Conservation (phyloP, 1,140 invertebrate species). For the Melanaphis sacchari region DNA sequence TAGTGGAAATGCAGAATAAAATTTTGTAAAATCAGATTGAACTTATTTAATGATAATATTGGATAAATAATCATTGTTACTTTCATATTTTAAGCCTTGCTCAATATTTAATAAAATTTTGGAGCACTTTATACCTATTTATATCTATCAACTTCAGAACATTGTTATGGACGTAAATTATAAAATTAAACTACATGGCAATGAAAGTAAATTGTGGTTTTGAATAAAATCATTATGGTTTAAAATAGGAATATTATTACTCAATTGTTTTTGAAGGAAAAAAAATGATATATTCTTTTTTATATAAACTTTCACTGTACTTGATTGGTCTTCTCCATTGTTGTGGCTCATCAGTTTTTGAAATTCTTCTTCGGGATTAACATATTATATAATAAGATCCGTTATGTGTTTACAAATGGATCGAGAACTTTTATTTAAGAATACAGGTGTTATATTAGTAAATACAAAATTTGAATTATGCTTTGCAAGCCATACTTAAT, state of each 20-base stretch:
- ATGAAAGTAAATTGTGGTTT: neutral
- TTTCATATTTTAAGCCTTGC: too few relatives aligned
- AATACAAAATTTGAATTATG: neutral
- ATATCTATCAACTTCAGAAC: neutral
- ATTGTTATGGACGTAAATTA: neutral
- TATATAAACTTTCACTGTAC: neutral
- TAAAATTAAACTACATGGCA: neutral
- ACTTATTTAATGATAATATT: neutral
- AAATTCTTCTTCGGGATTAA: neutral
- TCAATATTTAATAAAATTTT: too few relatives aligned
- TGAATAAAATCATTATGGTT: neutral
- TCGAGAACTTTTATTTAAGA: too few relatives aligned
- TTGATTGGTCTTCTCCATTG: neutral
- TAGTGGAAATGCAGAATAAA: neutral
- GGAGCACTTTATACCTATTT: too few relatives aligned
- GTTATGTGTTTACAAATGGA: too few relatives aligned
- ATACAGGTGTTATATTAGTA: too few relatives aligned
- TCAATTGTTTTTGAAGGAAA: neutral
- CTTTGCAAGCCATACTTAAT: neutral
- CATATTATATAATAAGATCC: neutral
- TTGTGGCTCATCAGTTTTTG: neutral
- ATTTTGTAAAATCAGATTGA: neutral
- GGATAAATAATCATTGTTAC: neutral
- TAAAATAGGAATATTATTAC: neutral
- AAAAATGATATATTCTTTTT: neutral